Conservation (phyloP, 2,797 vertebrate species). For the Carapus acus region DNA sequence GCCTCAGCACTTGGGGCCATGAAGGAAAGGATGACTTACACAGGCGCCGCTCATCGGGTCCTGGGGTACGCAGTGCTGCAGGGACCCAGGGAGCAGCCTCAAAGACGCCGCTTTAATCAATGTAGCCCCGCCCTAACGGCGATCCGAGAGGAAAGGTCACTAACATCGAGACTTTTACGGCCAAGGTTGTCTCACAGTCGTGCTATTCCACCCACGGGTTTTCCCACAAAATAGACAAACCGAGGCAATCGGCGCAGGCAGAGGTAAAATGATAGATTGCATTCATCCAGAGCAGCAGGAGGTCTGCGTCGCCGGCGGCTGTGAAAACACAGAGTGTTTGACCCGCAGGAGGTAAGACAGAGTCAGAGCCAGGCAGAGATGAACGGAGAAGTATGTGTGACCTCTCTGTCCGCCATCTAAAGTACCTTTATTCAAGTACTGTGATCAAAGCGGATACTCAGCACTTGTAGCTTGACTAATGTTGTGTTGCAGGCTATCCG, state of each 20-base stretch:
- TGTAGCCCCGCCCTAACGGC: neutral
- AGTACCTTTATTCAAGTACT: no score
- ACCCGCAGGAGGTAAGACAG: conserved; percentile 15
- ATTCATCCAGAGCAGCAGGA: conserved; percentile 20
- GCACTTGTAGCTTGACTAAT: no score
- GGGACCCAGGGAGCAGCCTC: neutral
- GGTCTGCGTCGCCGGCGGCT: conserved; percentile 13
- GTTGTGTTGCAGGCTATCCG: no score
- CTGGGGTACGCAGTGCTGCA: neutral
- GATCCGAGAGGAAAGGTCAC: neutral
- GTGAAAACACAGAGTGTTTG: conserved; percentile 7
- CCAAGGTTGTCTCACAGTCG: neutral
- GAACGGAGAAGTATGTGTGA: neutral
- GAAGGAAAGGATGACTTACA: no score
- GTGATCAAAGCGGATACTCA: no score
- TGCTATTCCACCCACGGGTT: neutral
- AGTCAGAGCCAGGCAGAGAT: conserved; percentile 3
- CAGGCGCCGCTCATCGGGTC: no score
- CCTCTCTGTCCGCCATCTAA: no score
- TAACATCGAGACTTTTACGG: neutral
- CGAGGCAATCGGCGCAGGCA: conserved; percentile 9
- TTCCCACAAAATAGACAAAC: neutral
- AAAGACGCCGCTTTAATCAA: no score
- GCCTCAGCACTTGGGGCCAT: no score
- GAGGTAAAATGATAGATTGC: conserved; percentile 15